Percentiles rank a stretch among this genome's conserved stretches.
Evolutionary conservation across 2,797 vertebrate genomes (phyloP).

Genomic region (Florisuga fusca): DNA sequence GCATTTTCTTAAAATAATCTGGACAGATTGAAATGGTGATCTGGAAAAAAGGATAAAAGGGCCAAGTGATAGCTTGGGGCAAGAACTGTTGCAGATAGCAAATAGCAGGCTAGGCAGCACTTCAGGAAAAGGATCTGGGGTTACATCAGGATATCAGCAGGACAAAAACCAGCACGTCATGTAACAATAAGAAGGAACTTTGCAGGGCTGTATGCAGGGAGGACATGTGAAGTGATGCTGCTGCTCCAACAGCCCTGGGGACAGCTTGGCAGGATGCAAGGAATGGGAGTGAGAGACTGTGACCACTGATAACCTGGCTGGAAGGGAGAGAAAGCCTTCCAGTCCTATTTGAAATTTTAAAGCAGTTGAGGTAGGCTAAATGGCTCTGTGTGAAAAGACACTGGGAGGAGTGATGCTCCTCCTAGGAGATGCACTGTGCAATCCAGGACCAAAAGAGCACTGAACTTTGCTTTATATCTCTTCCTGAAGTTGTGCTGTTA

Average conservation of each 20-base stretch:
- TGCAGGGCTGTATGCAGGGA: not conserved
- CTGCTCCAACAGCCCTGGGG: not conserved
- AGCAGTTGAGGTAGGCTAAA: not conserved
- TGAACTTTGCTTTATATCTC: not conserved
- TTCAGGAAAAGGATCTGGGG: not conserved
- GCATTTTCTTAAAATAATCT: not conserved
- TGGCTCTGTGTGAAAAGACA: not conserved
- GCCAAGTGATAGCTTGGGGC: not conserved
- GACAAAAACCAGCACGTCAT: not conserved
- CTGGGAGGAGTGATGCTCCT: not conserved
- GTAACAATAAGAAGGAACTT: not conserved
- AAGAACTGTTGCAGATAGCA: slow-evolving; percentile 3
- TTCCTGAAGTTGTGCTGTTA: not conserved
- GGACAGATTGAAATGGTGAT: slow-evolving; percentile 4
- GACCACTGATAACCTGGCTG: not conserved
- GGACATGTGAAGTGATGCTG: not conserved
- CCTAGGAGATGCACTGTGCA: not conserved
- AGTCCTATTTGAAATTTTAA: not conserved
- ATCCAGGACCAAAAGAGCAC: not conserved
- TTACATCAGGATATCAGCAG: not conserved
- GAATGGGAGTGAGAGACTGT: not conserved
- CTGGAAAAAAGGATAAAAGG: slow-evolving; percentile 8
- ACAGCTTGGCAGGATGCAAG: rapidly evolving
- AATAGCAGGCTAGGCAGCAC: not conserved
- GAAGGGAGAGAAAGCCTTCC: not conserved